These are phyloP conservation scores for Pandemis heparana DNA, from an alignment of 2,888 invertebrate species.

Conservation along the genomic window DNA sequence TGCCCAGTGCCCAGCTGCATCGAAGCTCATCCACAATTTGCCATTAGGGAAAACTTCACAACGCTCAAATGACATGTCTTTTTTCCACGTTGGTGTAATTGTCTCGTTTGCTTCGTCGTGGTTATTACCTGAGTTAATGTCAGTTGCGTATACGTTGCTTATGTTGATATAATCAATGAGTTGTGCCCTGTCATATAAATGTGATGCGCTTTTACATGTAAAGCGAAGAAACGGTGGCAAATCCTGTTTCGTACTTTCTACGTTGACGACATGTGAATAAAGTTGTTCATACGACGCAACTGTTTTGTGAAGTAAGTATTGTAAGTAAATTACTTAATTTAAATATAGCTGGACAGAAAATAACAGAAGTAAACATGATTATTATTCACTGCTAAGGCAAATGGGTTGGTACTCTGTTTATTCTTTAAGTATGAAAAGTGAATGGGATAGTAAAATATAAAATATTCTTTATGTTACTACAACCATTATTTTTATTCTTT, in stretches of 20 bases:
- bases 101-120: slow-evolving; percentile 34
- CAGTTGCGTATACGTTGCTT: slow-evolving; percentile 18
- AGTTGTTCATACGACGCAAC: neutral
- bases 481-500: too few relatives aligned
- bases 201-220: neutral
- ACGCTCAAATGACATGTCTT: slow-evolving; percentile 43
- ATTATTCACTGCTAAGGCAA: neutral
- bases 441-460: too few relatives aligned
- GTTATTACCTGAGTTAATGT: slow-evolving; percentile 37
- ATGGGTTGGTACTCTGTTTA: too few relatives aligned
- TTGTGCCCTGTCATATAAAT: neutral
- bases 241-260: neutral
- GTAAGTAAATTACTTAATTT: neutral
- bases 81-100: slow-evolving; percentile 36
- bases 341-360: neutral
- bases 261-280: neutral
- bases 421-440: too few relatives aligned
- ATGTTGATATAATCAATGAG: slow-evolving; percentile 39
- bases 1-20: slow-evolving; percentile 3
- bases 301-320: too few relatives aligned
- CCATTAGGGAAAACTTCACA: slow-evolving; percentile 29
- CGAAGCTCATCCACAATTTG: slow-evolving; percentile 15
- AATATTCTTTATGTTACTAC: too few relatives aligned
- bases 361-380: neutral
- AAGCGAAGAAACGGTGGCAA: neutral